Evolutionary conservation across 2,888 invertebrate species (phyloP), one percentile per base, ranked within the genome.

Genomic region (Cheilosia vernalis): DNA sequence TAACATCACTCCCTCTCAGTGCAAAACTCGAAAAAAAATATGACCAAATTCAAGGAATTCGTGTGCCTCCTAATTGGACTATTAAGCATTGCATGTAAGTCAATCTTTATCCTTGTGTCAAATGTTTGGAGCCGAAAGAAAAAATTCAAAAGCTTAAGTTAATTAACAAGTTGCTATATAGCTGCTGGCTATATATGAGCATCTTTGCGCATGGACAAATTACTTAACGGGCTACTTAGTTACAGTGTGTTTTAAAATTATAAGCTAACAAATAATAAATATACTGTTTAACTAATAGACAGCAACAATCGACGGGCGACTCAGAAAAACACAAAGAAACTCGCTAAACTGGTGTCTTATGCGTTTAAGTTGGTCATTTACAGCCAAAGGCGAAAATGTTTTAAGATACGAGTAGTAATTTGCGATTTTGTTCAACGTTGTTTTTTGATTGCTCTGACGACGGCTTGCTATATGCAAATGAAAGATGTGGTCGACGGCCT

Each of bases 321-420:
- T 61, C 21, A 66, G 42, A 77, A 67, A 73, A 53, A 70, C 24
- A 61, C 42, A 66, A 66, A 40, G 49, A 76, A 85, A 85, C 85
- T 51, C 44, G 85, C 66, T 77, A 37, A 85, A 81, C 85, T 85
- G 85, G 85, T 85, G 85, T 80, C 76, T 81, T 85, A 81, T 85
- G 80, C 85, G 81, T 85, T 55, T 66, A 81, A 85, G 76, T 85
- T 85, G 85, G 80, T 70, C 85, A 85, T 70, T 70, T 81, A 56
- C 72, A 77, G 81, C 85, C 76, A 81, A 70, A 66, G 85, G 85
- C 85, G 60, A 79, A 77, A 70, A 51, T 66, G 70, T 85, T 77
- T 67, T 76, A 81, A 72, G 30, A 30, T 30, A 30, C 30, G 30
- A 9, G 30, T 30, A 85, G 77, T 77, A 72, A 67, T 77, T 81